phyloP scores from a whole-genome alignment of 2,113 vertebrate genomes.

The Brachyistius frenatus region DNA sequence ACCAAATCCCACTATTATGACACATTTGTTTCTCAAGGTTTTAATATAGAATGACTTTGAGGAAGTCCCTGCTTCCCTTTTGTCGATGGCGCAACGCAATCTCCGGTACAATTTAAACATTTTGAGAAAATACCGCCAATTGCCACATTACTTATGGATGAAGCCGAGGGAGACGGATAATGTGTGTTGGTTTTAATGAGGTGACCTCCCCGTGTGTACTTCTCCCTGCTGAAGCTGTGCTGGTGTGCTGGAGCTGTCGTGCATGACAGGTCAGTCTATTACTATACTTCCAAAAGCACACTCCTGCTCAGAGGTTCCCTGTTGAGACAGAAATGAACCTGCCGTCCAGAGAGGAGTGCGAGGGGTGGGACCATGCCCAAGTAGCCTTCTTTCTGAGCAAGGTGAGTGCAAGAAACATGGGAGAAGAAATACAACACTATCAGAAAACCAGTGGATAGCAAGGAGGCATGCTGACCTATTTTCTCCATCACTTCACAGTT shows the following conservation, averaged over 20 bases:
- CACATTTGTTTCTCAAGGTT: constrained; percentile 27
- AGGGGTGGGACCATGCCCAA: constrained; percentile 85
- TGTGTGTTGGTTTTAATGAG: constrained; percentile 52
- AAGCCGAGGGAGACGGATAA: background rate
- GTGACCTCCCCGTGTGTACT: constrained; percentile 63
- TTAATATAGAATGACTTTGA: constrained; percentile 22
- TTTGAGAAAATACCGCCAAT: background rate
- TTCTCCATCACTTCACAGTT: constrained; percentile 10
- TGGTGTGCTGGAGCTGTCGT: constrained; percentile 9
- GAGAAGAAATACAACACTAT: background rate
- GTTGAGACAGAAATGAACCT: constrained; percentile 82
- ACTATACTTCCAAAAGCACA: constrained; percentile 46
- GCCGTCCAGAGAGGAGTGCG: constrained; percentile 87
- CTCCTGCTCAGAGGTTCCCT: constrained; percentile 37
- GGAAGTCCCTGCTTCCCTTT: constrained; percentile 73
- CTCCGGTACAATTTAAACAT: background rate
- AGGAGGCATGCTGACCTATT: background rate
- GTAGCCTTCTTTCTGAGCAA: constrained; percentile 85
- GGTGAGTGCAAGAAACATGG: constrained; percentile 78
- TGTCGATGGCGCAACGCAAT: background rate
- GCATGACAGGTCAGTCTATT: constrained; percentile 54
- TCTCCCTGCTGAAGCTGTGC: constrained; percentile 25
- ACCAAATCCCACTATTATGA: constrained; percentile 8
- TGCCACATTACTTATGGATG: constrained; percentile 36
- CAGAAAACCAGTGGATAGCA: background rate